Evolutionary conservation across 2,797 vertebrate genomes (phyloP).

Genomic region (Rhynchonycteris naso): DNA sequence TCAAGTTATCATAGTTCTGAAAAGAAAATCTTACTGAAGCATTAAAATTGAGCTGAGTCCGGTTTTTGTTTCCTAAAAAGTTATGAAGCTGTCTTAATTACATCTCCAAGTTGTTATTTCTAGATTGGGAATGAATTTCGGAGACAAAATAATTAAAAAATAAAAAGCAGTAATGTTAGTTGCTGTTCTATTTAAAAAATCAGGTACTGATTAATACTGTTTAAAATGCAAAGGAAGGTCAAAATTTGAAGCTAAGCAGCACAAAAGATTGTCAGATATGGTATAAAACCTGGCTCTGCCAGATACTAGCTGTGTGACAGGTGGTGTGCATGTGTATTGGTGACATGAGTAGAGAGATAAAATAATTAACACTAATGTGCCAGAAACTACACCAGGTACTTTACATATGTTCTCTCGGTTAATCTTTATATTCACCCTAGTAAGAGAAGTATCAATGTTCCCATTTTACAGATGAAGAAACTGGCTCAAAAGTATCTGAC

Average conservation of each 20-base stretch:
- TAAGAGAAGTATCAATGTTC: not conserved
- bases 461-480: not conserved
- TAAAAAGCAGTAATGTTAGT: not conserved
- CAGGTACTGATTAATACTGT: not conserved
- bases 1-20: conserved; percentile 49
- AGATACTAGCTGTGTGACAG: not conserved
- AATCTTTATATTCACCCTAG: not conserved
- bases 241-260: not conserved
- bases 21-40: conserved; percentile 69
- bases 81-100: conserved; percentile 33
- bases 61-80: conserved; percentile 63
- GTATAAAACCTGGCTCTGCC: not conserved
- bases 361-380: not conserved
- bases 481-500: not conserved
- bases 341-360: not conserved
- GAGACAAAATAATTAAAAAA: not conserved
- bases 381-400: not conserved
- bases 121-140: not conserved
- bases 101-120: conserved; percentile 30
- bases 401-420: not conserved
- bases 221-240: conserved; percentile 8
- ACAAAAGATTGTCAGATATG: not conserved
- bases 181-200: not conserved
- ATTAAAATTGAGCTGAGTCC: conserved; percentile 59
- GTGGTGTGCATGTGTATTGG: not conserved